A percentile compares a stretch with the other conserved stretches of the same genome.
phyloP scores from a whole-genome alignment of 2,888 invertebrate genomes.

The Rambutsinella grinnellia region DNA sequence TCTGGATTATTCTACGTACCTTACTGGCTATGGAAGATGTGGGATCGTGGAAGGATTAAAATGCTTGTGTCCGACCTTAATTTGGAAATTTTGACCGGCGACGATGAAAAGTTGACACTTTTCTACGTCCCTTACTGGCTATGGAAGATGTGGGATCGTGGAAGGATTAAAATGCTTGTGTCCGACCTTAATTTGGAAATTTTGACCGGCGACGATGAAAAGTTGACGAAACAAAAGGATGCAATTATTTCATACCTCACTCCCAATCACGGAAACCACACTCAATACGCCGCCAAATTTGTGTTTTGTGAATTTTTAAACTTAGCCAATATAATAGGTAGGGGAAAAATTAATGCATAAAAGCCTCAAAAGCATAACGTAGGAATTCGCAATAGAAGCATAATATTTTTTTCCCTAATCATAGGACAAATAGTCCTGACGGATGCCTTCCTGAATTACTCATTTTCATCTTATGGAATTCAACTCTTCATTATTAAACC shows the following conservation, averaged over 20 bases:
- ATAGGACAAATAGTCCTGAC: constrained; percentile 49
- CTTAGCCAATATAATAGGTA: constrained; percentile 41
- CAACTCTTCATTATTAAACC: constrained; percentile 40
- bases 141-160: constrained; percentile 46
- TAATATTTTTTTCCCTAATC: too few relatives aligned
- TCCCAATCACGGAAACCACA: constrained; percentile 51
- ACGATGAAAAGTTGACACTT: constrained; percentile 80
- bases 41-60: constrained; percentile 86
- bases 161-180: constrained; percentile 56
- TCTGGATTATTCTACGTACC: constrained; percentile 81
- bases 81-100: constrained; percentile 84
- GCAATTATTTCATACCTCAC: constrained; percentile 53
- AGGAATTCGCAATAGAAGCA: too few relatives aligned
- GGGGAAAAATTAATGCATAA: too few relatives aligned
- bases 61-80: constrained; percentile 82
- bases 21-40: constrained; percentile 85
- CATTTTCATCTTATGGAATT: constrained; percentile 51
- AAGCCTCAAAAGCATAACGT: too few relatives aligned
- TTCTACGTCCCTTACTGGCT: constrained; percentile 59
- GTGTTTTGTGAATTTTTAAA: constrained; percentile 53
- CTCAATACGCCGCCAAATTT: constrained; percentile 46
- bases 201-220: constrained; percentile 36
- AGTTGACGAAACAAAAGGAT: constrained; percentile 48
- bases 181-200: constrained; percentile 48
- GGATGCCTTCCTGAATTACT: constrained; percentile 51